phyloP scores from a whole-genome alignment of 2,797 vertebrate genomes.

The Ctenochaetus hawaiiensis region DNA sequence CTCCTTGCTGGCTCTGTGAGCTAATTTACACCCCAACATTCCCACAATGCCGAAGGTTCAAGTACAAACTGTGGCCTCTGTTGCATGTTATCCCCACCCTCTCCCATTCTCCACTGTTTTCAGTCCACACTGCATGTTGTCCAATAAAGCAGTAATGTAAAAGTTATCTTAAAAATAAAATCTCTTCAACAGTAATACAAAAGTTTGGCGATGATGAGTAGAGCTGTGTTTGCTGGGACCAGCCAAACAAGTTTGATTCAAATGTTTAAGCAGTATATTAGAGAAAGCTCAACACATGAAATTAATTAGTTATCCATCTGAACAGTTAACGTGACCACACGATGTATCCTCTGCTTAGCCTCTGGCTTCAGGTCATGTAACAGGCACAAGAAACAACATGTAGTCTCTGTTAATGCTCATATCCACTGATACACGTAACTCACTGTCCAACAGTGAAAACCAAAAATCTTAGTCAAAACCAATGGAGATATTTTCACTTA shows the following conservation, averaged over 20 bases:
- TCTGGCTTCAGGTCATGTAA: slow-evolving; percentile 61
- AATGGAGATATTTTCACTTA: slow-evolving; percentile 5
- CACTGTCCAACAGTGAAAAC: slow-evolving; percentile 24
- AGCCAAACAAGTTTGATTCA: slow-evolving; percentile 78
- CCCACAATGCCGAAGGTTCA: slow-evolving; percentile 7
- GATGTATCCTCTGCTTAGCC: slow-evolving; percentile 57
- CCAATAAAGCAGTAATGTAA: slow-evolving; percentile 53
- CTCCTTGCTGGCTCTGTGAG: slow-evolving; percentile 10
- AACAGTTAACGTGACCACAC: slow-evolving; percentile 34
- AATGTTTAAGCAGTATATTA: slow-evolving; percentile 45
- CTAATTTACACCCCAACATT: slow-evolving; percentile 12
- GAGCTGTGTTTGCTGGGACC: slow-evolving; percentile 72
- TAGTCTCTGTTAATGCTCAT: slow-evolving; percentile 50
- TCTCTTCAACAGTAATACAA: slow-evolving; percentile 65
- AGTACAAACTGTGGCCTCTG: slow-evolving; percentile 15
- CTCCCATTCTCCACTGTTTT: not conserved
- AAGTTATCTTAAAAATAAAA: slow-evolving; percentile 66
- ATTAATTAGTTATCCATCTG: slow-evolving; percentile 21
- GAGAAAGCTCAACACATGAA: slow-evolving; percentile 52
- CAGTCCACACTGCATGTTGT: slow-evolving; percentile 31
- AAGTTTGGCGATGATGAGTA: slow-evolving; percentile 71
- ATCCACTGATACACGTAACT: slow-evolving; percentile 22
- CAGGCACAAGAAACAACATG: slow-evolving; percentile 59
- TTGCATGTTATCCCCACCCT: not conserved
- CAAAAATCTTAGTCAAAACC: slow-evolving; percentile 2